phyloP scores from a whole-genome alignment of 2,113 vertebrate species.

The Poeciliopsis occidentalis region DNA sequence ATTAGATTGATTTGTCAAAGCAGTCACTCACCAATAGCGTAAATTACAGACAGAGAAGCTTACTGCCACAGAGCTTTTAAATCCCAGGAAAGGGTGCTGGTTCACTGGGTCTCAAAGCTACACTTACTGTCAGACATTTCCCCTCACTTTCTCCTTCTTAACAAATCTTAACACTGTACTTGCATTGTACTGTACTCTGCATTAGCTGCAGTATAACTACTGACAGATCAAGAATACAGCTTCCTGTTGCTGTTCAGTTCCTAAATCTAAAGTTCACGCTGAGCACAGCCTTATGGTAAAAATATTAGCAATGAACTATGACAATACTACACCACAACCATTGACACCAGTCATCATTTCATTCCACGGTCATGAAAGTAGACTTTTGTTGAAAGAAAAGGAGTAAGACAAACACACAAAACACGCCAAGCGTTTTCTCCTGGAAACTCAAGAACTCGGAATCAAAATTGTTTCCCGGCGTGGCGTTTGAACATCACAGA shows the following conservation, averaged over 20 bases:
- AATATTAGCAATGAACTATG: background rate
- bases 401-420: too few species aligned
- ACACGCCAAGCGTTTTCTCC: too few species aligned
- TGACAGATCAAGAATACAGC: background rate
- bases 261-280: background rate
- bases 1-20: background rate
- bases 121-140: background rate
- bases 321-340: background rate
- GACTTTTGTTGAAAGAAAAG: too few species aligned
- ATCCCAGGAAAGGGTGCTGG: background rate
- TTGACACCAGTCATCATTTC: background rate
- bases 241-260: background rate
- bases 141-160: background rate
- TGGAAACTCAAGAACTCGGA: background rate
- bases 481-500: constrained; percentile 47
- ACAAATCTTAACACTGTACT: background rate
- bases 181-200: background rate
- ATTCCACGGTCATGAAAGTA: too few species aligned
- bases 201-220: background rate
- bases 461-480: constrained; percentile 15
- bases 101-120: background rate
- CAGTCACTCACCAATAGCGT: background rate
- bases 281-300: background rate
- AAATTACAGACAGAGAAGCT: background rate
- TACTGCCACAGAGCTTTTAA: background rate